These are phyloP conservation scores for Cartodere bifasciata DNA, from an alignment of 2,888 invertebrate genomes.

Conservation along the genomic window DNA sequence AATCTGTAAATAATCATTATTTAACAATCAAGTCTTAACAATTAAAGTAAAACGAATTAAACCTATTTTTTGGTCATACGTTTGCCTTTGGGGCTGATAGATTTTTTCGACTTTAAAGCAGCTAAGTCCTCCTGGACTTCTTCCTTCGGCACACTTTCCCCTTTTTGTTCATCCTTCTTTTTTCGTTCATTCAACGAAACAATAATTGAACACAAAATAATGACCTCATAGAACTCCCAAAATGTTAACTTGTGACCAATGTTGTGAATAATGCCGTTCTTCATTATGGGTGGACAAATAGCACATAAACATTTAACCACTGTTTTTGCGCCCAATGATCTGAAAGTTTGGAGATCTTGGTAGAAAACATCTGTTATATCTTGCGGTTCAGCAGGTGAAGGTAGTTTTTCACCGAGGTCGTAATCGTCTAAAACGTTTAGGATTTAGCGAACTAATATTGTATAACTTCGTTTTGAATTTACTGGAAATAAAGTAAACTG, in stretches of 20 bases:
- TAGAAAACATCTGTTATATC: constrained; percentile 7
- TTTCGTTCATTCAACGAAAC: constrained; percentile 8
- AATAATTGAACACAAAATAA: constrained; percentile 29
- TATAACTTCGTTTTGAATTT: too few species aligned
- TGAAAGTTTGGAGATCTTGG: constrained; percentile 24
- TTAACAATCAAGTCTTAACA: too few species aligned
- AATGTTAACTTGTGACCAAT: constrained; percentile 43
- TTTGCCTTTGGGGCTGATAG: too few species aligned
- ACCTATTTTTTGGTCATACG: too few species aligned
- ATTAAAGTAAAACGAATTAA: too few species aligned
- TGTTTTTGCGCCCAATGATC: constrained; percentile 24
- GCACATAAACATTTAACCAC: constrained; percentile 25
- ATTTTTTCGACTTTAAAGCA: too few species aligned
- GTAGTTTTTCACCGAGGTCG: too few species aligned
- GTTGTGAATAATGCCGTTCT: constrained; percentile 32
- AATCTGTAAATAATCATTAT: too few species aligned
- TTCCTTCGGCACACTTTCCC: too few species aligned
- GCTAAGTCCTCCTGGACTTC: too few species aligned
- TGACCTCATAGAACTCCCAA: constrained; percentile 47
- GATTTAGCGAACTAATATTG: too few species aligned
- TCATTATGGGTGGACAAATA: constrained; percentile 39
- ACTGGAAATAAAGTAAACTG: background rate
- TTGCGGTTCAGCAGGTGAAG: background rate
- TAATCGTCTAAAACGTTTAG: background rate
- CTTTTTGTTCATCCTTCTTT: constrained; percentile 5